A percentile compares a stretch with the other conserved stretches of the same genome.
phyloP scores from a whole-genome alignment of 37 sponge, comb jelly and placozoan species.

The Chondrilla cf. caribensis region DNA sequence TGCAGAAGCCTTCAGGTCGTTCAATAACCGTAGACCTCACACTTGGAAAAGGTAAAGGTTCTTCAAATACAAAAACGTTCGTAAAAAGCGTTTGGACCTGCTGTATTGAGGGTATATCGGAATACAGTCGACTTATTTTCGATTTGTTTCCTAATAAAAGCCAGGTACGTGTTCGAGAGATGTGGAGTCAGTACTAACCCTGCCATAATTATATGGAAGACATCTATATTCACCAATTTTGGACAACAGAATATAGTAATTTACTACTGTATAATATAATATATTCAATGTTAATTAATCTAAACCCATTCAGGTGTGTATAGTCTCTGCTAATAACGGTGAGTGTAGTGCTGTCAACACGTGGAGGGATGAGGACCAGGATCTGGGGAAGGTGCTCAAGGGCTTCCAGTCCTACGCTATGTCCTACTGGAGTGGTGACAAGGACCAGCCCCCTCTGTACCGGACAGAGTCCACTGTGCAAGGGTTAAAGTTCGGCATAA shows the following conservation, averaged over 20 bases:
- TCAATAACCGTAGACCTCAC: constrained; percentile 39
- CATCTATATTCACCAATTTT: no score
- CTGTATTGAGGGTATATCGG: constrained; percentile 68
- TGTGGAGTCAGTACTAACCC: no score
- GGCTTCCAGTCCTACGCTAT: constrained; percentile 72
- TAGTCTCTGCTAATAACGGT: constrained; percentile 55
- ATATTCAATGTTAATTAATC: no score
- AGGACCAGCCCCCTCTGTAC: neutral
- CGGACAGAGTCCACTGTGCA: constrained; percentile 11
- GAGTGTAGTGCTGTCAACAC: constrained; percentile 75
- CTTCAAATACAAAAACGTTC: constrained; percentile 4
- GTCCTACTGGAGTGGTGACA: neutral
- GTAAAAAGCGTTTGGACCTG: constrained; percentile 81
- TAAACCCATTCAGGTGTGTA: constrained; percentile 48
- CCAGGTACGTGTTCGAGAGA: no score
- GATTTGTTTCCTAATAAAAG: constrained; percentile 76
- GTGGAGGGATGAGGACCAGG: constrained; percentile 86
- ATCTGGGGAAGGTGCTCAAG: constrained; percentile 45
- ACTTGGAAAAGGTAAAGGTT: neutral
- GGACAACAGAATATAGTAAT: no score
- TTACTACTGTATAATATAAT: no score
- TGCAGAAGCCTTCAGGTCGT: constrained; percentile 19
- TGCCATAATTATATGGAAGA: no score
- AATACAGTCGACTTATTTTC: constrained; percentile 79
- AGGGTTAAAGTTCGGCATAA: constrained; percentile 61